These are phyloP conservation scores for Dione juno DNA, from an alignment of 2,888 invertebrate species.

Conservation along the genomic window DNA sequence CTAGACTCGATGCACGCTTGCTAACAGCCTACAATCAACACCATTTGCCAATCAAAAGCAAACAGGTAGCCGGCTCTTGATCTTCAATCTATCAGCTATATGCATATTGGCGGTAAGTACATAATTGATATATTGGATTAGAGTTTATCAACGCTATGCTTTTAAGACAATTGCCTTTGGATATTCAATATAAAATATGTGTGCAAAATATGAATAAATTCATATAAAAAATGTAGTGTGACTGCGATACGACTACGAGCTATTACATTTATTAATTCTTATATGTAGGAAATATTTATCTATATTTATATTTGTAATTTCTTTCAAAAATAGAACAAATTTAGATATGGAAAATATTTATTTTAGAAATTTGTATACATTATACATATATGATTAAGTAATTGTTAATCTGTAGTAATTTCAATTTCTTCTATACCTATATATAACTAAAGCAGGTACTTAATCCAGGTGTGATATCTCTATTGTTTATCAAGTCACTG, in stretches of 20 bases:
- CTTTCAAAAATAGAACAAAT: too few species aligned
- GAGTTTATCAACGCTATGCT: constrained; percentile 15
- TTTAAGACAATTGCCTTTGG: constrained; percentile 14
- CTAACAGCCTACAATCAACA: constrained; percentile 34
- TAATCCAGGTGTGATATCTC: constrained; percentile 38
- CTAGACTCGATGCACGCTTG: constrained; percentile 11
- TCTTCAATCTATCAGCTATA: constrained; percentile 29
- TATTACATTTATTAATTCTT: too few species aligned
- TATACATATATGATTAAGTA: too few species aligned
- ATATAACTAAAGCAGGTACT: neutral
- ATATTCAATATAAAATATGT: neutral
- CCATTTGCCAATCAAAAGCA: constrained; percentile 42
- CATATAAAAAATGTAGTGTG: neutral
- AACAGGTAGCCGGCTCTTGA: constrained; percentile 35
- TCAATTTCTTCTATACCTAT: neutral
- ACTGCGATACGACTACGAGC: neutral
- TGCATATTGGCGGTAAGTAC: constrained; percentile 16
- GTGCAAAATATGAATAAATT: neutral
- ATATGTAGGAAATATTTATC: too few species aligned
- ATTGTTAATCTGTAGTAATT: neutral
- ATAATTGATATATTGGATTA: constrained; percentile 14
- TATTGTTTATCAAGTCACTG: constrained; percentile 50
- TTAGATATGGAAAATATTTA: too few species aligned
- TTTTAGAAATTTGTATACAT: too few species aligned
- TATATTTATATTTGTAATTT: too few species aligned